phyloP scores from a whole-genome alignment of 2,113 vertebrate genomes.

The Crotophaga sulcirostris region DNA sequence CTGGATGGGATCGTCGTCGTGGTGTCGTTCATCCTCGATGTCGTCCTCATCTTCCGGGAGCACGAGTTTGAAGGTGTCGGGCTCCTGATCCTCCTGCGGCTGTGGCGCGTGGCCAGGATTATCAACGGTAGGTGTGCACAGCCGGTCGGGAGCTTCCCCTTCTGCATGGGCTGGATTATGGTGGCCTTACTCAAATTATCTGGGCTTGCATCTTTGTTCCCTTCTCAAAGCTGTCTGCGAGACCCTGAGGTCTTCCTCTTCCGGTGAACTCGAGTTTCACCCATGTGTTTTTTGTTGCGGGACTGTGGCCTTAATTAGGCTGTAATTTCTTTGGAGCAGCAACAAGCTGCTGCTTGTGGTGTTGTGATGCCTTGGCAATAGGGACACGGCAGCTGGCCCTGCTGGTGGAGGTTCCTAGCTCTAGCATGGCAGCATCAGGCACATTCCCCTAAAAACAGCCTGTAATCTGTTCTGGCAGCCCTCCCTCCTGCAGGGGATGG shows the following conservation, averaged over 20 bases:
- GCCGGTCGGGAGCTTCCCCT: fast-evolving
- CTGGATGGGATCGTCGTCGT: constrained; percentile 88
- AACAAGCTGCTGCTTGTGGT: neutral
- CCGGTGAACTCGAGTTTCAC: fast-evolving
- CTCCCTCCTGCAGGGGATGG: neutral
- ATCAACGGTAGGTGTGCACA: constrained; percentile 81
- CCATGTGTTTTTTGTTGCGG: neutral
- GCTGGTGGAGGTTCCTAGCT: neutral
- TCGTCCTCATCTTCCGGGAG: constrained; percentile 83
- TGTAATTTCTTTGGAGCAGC: neutral
- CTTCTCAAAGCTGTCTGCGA: neutral
- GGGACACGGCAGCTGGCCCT: neutral
- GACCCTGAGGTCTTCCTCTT: neutral
- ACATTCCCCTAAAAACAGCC: neutral
- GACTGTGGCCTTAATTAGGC: neutral
- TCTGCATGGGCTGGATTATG: fast-evolving
- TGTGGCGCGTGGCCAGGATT: constrained; percentile 96
- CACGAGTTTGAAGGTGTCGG: constrained; percentile 87
- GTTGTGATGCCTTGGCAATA: neutral
- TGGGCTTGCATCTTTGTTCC: fast-evolving
- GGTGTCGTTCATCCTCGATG: constrained; percentile 88
- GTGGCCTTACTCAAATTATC: neutral
- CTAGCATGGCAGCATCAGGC: neutral
- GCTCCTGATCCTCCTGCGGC: constrained; percentile 89
- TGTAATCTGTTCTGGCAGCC: neutral